These are phyloP conservation scores for Eulemur mongoz DNA, from an alignment of 2,797 vertebrate species.

Conservation along the genomic window DNA sequence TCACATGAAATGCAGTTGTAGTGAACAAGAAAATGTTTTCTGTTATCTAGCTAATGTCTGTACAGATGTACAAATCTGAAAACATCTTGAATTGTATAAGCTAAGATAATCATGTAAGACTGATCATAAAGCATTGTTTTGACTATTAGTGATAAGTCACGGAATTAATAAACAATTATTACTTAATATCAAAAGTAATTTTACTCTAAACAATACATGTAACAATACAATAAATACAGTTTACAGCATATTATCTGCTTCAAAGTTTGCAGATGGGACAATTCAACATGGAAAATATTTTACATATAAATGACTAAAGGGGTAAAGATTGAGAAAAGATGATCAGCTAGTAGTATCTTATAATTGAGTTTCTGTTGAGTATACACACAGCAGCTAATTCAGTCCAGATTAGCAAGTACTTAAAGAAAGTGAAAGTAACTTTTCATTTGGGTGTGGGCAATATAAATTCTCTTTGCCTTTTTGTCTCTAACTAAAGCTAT, in stretches of 20 bases:
- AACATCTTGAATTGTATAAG: slow-evolving; percentile 67
- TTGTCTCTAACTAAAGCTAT: neutral
- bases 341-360: neutral
- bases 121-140: slow-evolving; percentile 71
- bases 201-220: neutral
- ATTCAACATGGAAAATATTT: slow-evolving; percentile 32
- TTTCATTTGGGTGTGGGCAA: neutral
- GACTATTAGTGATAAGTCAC: slow-evolving; percentile 60
- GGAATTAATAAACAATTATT: slow-evolving; percentile 56
- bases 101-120: slow-evolving; percentile 52
- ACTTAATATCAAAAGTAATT: slow-evolving; percentile 21
- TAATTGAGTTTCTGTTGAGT: neutral
- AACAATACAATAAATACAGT: neutral
- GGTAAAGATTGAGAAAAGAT: slow-evolving; percentile 42
- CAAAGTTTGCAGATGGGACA: slow-evolving; percentile 9
- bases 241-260: neutral
- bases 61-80: slow-evolving; percentile 56
- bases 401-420: neutral
- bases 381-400: neutral
- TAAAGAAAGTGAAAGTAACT: neutral
- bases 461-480: neutral
- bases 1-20: slow-evolving; percentile 55
- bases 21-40: slow-evolving; percentile 46
- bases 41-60: slow-evolving; percentile 65
- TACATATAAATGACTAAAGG: slow-evolving; percentile 12